These are phyloP conservation scores for Tetramorium simillimum DNA, from an alignment of 1,140 invertebrate genomes.

Conservation along the genomic window DNA sequence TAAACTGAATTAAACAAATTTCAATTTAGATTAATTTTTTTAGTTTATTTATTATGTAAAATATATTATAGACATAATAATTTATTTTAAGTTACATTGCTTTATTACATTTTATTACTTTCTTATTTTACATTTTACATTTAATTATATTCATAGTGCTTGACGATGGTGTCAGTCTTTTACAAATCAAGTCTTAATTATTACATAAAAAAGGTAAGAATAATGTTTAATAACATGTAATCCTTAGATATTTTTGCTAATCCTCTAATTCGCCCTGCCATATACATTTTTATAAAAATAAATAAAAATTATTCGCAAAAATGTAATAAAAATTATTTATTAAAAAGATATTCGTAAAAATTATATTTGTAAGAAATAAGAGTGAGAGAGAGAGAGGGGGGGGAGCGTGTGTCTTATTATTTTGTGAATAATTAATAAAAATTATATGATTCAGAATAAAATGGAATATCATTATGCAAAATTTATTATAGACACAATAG, in stretches of 20 bases:
- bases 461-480: background rate
- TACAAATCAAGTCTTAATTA: conserved; percentile 7
- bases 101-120: background rate
- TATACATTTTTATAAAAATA: background rate
- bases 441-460: background rate
- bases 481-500: background rate
- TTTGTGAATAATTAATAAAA: background rate
- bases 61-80: background rate
- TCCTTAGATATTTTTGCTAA: background rate
- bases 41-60: too few species aligned
- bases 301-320: background rate
- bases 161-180: background rate
- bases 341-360: background rate
- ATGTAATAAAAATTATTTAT: background rate
- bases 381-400: background rate
- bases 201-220: conserved; percentile 46
- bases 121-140: background rate
- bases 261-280: background rate
- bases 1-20: background rate
- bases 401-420: background rate
- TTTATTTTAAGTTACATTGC: background rate
- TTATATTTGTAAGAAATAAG: too few species aligned
- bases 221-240: background rate
- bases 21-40: background rate
- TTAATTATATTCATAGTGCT: background rate